These are phyloP conservation scores for Pachymerium ferrugineum DNA, from an alignment of 2,888 invertebrate genomes.

Conservation along the genomic window DNA sequence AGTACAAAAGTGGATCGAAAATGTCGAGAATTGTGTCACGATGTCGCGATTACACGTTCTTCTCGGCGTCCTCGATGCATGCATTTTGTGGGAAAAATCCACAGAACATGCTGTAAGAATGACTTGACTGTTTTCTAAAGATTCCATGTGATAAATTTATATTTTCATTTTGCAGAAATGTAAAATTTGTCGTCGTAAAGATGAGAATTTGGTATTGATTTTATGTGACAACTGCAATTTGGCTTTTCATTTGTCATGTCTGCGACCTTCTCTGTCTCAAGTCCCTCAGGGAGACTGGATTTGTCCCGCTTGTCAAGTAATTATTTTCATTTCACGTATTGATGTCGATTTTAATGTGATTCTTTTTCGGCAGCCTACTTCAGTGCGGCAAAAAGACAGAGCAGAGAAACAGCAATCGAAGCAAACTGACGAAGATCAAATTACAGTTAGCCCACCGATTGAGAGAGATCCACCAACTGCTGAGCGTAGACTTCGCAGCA, in stretches of 20 bases:
- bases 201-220: constrained; percentile 35
- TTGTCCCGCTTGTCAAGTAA: constrained; percentile 38
- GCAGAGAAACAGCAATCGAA: not conserved
- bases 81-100: constrained; percentile 50
- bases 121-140: not conserved
- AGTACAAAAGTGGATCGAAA: constrained; percentile 43
- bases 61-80: constrained; percentile 47
- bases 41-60: constrained; percentile 47
- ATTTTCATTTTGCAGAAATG: constrained; percentile 45
- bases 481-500: not conserved
- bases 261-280: constrained; percentile 38
- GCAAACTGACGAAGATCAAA: constrained; percentile 14
- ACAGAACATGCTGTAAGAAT: constrained; percentile 47
- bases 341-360: not conserved
- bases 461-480: not conserved
- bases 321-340: not conserved
- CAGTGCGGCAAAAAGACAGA: not conserved
- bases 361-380: not conserved
- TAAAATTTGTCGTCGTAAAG: constrained; percentile 45
- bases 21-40: constrained; percentile 43
- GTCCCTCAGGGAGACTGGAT: constrained; percentile 39
- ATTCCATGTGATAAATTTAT: not conserved
- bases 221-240: constrained; percentile 40
- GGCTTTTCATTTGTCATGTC: constrained; percentile 40
- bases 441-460: not conserved